A percentile compares a stretch with the other conserved stretches of the same genome.
Evolutionary conservation across 1,140 invertebrate species (phyloP).

Genomic region (Hesperophylax magnus): DNA sequence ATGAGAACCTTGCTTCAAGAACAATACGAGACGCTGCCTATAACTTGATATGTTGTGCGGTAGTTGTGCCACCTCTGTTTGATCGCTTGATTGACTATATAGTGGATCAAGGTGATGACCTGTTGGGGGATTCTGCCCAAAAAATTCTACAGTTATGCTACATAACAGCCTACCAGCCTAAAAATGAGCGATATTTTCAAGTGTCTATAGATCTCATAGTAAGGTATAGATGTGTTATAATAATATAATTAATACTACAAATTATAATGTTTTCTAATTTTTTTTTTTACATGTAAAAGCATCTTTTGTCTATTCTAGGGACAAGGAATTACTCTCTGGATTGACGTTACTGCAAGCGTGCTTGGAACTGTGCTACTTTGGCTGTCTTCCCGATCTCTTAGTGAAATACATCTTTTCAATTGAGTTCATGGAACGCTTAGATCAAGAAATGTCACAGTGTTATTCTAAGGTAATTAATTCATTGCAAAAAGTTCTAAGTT

Average conservation of each 20-base stretch:
- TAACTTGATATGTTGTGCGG: conserved; percentile 14
- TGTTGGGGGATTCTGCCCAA: conserved; percentile 23
- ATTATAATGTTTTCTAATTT: neutral
- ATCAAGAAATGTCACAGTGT: conserved; percentile 45
- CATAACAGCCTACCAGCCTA: conserved; percentile 12
- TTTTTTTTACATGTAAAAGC: conserved; percentile 3
- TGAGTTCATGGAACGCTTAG: conserved; percentile 52
- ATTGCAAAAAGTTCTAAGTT: neutral
- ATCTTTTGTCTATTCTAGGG: conserved; percentile 33
- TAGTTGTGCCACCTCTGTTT: conserved; percentile 10
- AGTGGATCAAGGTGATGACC: conserved; percentile 13
- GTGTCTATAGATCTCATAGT: conserved; percentile 10
- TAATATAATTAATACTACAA: neutral
- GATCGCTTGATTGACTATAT: conserved; percentile 23
- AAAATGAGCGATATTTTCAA: conserved; percentile 23
- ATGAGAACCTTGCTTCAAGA: conserved; percentile 26
- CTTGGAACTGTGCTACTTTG: conserved; percentile 42
- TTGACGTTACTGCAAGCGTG: conserved; percentile 43
- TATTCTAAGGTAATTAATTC: conserved; percentile 46
- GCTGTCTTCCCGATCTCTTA: conserved; percentile 30
- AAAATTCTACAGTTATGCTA: conserved; percentile 42
- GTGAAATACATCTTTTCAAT: conserved; percentile 52
- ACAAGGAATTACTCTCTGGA: conserved; percentile 38
- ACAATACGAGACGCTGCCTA: conserved; percentile 29
- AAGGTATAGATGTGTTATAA: conserved; percentile 37